Evolutionary conservation across 2,113 vertebrate species (phyloP), one percentile per base, ranked within the genome.

Genomic region (Epinephelus fuscoguttatus): DNA sequence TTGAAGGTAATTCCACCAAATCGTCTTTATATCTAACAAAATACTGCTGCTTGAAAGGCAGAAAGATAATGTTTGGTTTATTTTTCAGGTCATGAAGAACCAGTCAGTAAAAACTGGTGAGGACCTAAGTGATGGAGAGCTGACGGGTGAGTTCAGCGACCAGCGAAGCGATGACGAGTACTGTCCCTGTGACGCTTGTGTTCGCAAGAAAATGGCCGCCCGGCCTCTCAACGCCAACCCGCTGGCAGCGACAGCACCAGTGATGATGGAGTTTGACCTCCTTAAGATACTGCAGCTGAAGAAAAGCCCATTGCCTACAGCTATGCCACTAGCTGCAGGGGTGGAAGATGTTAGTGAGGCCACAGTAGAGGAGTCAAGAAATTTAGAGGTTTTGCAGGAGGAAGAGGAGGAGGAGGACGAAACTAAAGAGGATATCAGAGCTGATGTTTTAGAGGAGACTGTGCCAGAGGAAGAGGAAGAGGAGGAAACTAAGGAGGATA

Each of bases 241-340:
- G 0, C 0, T 17, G 1, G 87, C 84, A 0, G 37, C 74, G 0
- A 9, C 88, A 0, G 94, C 94, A 0, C 97, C 97, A 0, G 82
- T 97, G 18, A 87, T 92, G 80, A 95, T 95, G 93, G 96, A 96
- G 12, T 98, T 98, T 81, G 97, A 98, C 87, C 94, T 98, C 49
- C 94, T 94, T 30, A 95, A 96, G 61, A 97, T 98, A 80, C 95
- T 98, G 62, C 96, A 92, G 89, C 62, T 86, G 69, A 96, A 96
- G 85, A 96, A 95, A 82, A 88, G 76, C 59, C 91, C 93, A 2
- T 45, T 10, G 0, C 75, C 78, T 15, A 57, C 75, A 33, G 17
- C 75, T 4, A 6, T 8, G 13, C 23, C 55, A 0, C 47, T 73
- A 12, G 12, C 64, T 4, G 60, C 0, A 0, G 57, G 62, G 0